These are phyloP conservation scores for Acrobasis suavella DNA, from an alignment of 2,888 invertebrate genomes.

Conservation along the genomic window DNA sequence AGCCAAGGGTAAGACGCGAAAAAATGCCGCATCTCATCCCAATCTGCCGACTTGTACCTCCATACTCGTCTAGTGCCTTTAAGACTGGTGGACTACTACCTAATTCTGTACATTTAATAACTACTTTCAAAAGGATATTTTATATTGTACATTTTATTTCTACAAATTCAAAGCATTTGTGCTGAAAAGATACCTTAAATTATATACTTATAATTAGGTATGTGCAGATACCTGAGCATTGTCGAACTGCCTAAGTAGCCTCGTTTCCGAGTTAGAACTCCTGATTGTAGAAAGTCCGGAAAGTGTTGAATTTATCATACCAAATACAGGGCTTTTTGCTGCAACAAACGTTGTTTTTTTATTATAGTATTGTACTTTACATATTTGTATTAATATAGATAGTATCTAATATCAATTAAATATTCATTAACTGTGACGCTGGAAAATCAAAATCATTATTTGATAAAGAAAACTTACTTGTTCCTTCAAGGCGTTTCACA, in stretches of 20 bases:
- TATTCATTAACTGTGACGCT: not conserved
- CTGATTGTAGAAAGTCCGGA: slow-evolving; percentile 89
- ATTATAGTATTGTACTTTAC: too few species aligned
- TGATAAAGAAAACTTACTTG: slow-evolving; percentile 71
- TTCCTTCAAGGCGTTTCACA: slow-evolving; percentile 88
- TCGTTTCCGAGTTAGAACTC: slow-evolving; percentile 84
- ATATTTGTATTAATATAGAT: too few species aligned
- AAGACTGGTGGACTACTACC: too few species aligned
- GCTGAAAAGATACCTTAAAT: not conserved
- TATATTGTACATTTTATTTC: not conserved
- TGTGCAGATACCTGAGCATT: slow-evolving; percentile 71
- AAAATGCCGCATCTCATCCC: too few species aligned
- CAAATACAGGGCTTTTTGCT: slow-evolving; percentile 91
- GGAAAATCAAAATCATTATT: not conserved
- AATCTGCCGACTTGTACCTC: too few species aligned
- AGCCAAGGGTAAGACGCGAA: too few species aligned
- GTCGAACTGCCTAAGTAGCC: slow-evolving; percentile 83
- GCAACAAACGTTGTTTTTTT: slow-evolving; percentile 39
- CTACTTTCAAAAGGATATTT: too few species aligned
- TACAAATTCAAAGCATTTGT: not conserved
- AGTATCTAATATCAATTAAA: not conserved
- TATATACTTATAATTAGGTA: too few species aligned
- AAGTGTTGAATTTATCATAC: slow-evolving; percentile 88
- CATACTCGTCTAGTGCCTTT: too few species aligned
- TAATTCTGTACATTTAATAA: too few species aligned